Evolutionary conservation across 2,888 invertebrate genomes (phyloP).

Genomic region (Drosophila basisetae): DNA sequence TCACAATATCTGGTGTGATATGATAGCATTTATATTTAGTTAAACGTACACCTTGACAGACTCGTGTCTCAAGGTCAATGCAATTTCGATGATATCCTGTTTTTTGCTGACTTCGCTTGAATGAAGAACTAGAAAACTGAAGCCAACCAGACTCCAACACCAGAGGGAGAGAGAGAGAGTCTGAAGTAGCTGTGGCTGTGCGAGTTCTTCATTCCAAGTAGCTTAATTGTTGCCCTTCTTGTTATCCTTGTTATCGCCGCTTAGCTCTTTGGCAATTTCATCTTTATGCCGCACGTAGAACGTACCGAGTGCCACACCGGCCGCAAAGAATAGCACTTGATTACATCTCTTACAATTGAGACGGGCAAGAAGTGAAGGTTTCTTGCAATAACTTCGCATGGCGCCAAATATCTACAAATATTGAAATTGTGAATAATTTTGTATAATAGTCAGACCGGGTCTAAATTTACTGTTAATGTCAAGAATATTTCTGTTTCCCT

Average conservation of each 20-base stretch:
- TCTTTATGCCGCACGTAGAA: not conserved
- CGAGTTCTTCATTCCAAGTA: not conserved
- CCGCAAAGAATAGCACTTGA: constrained; percentile 1
- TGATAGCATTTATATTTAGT: not conserved
- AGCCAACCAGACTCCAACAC: not conserved
- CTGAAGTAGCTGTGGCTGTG: not conserved
- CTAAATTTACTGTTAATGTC: not conserved
- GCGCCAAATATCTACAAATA: not conserved
- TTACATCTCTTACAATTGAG: constrained; percentile 7
- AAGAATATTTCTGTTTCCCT: not conserved
- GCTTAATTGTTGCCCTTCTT: not conserved
- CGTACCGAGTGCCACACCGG: not conserved
- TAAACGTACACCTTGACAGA: not conserved
- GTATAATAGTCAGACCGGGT: not conserved
- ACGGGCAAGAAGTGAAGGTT: not conserved
- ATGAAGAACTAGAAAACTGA: not conserved
- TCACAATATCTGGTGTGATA: not conserved
- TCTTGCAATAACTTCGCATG: not conserved
- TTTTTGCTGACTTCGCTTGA: not conserved
- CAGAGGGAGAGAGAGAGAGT: not conserved
- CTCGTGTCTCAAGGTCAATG: not conserved
- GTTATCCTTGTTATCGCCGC: not conserved
- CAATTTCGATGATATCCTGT: not conserved
- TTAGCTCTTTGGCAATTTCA: not conserved
- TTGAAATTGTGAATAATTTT: not conserved